These are phyloP conservation scores for Bhutanitis thaidina DNA, from an alignment of 2,888 invertebrate species.

Conservation along the genomic window DNA sequence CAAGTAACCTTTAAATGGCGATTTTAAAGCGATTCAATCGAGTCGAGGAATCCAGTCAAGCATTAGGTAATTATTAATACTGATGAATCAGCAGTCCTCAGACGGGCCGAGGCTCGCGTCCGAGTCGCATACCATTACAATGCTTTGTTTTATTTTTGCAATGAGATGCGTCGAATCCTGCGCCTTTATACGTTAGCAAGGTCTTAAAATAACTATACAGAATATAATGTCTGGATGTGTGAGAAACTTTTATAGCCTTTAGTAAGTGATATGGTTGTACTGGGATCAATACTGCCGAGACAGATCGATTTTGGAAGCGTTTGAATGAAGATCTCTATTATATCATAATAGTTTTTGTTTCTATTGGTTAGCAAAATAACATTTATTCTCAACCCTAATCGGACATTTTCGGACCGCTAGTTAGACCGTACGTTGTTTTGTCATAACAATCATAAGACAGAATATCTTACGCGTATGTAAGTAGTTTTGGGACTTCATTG, in stretches of 20 bases:
- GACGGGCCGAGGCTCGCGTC: constrained; percentile 13
- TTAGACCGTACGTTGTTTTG: no score
- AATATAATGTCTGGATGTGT: not conserved
- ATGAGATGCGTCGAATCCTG: constrained; percentile 16
- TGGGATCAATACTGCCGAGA: no score
- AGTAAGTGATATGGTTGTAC: not conserved
- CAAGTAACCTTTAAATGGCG: not conserved
- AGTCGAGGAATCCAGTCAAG: constrained; percentile 10
- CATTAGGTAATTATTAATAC: constrained; percentile 20
- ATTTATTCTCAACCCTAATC: no score
- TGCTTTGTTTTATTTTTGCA: constrained; percentile 20
- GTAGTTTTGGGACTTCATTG: no score
- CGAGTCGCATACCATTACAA: constrained; percentile 17
- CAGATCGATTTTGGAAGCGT: no score
- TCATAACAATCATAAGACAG: no score
- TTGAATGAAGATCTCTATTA: no score
- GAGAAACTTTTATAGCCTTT: not conserved
- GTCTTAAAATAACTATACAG: constrained; percentile 12
- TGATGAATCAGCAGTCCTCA: constrained; percentile 18
- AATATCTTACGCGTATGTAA: no score
- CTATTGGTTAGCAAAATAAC: no score
- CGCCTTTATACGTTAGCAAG: constrained; percentile 3
- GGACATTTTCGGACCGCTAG: no score
- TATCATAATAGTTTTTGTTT: no score
- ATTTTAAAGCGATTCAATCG: constrained; percentile 4